phyloP scores from a whole-genome alignment of 1,140 invertebrate genomes.

The Homarus americanus region DNA sequence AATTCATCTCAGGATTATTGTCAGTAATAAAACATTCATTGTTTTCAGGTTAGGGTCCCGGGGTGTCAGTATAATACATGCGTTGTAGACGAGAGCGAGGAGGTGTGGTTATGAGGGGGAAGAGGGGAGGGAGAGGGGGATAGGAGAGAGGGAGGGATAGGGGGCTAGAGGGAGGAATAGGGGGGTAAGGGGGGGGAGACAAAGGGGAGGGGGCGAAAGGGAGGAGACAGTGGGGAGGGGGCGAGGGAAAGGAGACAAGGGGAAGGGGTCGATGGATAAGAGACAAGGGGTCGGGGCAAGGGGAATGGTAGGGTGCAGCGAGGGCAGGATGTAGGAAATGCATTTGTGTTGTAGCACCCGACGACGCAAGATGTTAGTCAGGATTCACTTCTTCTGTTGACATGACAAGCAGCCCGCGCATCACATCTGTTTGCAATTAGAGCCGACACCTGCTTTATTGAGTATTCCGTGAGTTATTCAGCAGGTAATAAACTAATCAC shows the following conservation, averaged over 20 bases:
- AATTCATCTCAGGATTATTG: too few relatives aligned
- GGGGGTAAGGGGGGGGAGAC: not conserved
- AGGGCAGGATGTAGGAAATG: not conserved
- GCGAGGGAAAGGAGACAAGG: not conserved
- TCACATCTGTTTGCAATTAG: constrained; percentile 2
- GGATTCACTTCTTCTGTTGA: not conserved
- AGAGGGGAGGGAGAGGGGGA: not conserved
- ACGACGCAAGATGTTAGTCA: not conserved
- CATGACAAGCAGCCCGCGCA: not conserved
- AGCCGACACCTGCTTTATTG: not conserved
- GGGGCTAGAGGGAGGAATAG: not conserved
- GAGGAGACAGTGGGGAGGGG: not conserved
- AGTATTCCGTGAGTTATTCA: not conserved
- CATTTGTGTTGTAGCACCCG: not conserved
- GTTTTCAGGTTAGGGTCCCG: too few relatives aligned
- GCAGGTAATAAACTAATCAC: not conserved
- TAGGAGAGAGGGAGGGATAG: not conserved
- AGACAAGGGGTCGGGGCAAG: not conserved
- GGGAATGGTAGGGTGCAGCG: too few relatives aligned
- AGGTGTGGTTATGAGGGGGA: not conserved
- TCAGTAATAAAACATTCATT: too few relatives aligned
- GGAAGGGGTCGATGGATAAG: not conserved
- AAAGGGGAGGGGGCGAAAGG: not conserved
- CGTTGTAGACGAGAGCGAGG: too few relatives aligned
- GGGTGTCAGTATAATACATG: too few relatives aligned